These are phyloP conservation scores for Danio aesculapii DNA, from an alignment of 2,797 vertebrate species.

Conservation along the genomic window DNA sequence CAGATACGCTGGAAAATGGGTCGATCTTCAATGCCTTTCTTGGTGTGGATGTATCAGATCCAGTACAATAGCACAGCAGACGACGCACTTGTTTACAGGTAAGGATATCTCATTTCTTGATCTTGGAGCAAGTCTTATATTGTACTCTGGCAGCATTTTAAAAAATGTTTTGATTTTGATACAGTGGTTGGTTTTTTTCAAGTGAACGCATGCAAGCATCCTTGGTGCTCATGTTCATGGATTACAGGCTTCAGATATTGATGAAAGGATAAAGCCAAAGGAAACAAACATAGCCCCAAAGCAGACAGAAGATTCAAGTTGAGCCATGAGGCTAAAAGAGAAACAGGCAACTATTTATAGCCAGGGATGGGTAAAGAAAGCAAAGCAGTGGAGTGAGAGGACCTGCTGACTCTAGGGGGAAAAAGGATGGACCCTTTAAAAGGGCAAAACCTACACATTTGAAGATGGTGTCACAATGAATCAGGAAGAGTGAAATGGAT, in stretches of 20 bases:
- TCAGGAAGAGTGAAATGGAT: conserved; percentile 60
- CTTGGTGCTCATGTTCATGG: conserved; percentile 29
- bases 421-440: conserved; percentile 59
- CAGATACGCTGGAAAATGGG: conserved; percentile 79
- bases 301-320: conserved; percentile 17
- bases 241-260: conserved; percentile 41
- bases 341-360: conserved; percentile 50
- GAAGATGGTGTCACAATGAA: conserved; percentile 53
- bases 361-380: conserved; percentile 25
- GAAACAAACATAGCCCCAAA: conserved; percentile 28
- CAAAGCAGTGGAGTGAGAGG: conserved; percentile 38
- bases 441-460: conserved; percentile 56
- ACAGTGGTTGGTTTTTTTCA: conserved; percentile 20
- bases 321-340: conserved; percentile 42
- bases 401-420: conserved; percentile 39
- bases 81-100: conserved; percentile 83
- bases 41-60: conserved; percentile 86
- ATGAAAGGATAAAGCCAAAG: conserved; percentile 24
- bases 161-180: conserved; percentile 3
- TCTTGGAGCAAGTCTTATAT: not conserved
- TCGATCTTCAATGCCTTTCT: conserved; percentile 65
- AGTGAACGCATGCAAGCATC: conserved; percentile 18
- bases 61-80: conserved; percentile 85
- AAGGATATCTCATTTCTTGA: conserved; percentile 42
- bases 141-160: not conserved